These are phyloP conservation scores for Lathronympha strigana DNA, from an alignment of 2,888 invertebrate genomes.

Conservation along the genomic window DNA sequence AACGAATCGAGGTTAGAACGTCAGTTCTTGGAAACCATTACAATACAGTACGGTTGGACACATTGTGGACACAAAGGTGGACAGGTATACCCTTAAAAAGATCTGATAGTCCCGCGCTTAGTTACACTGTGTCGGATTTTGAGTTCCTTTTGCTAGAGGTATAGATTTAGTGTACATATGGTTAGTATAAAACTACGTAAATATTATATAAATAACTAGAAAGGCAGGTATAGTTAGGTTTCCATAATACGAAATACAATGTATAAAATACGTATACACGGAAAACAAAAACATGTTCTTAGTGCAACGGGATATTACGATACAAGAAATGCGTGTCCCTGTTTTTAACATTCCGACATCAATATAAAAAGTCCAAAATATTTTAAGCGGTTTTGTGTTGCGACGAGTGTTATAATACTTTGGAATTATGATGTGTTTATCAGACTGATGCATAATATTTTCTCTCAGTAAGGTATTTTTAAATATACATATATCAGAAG, in stretches of 20 bases:
- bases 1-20: constrained; percentile 41
- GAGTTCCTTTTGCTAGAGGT: not conserved
- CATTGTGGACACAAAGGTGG: constrained; percentile 40
- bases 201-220: too few relatives aligned
- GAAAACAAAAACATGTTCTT: too few relatives aligned
- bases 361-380: not conserved
- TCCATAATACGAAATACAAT: too few relatives aligned
- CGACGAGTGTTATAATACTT: not conserved
- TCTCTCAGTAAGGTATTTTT: too few relatives aligned
- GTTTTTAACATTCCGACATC: not conserved
- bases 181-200: too few relatives aligned
- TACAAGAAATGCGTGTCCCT: not conserved
- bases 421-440: not conserved
- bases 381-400: not conserved
- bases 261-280: too few relatives aligned
- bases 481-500: too few relatives aligned
- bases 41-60: constrained; percentile 38
- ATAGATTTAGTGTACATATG: too few relatives aligned
- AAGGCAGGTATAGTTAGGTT: too few relatives aligned
- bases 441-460: not conserved
- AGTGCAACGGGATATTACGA: not conserved
- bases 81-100: constrained; percentile 48
- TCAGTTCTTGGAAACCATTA: constrained; percentile 47
- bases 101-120: constrained; percentile 37
- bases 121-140: constrained; percentile 9